phyloP scores from a whole-genome alignment of 2,888 invertebrate genomes.

The Rhogogaster chlorosoma region DNA sequence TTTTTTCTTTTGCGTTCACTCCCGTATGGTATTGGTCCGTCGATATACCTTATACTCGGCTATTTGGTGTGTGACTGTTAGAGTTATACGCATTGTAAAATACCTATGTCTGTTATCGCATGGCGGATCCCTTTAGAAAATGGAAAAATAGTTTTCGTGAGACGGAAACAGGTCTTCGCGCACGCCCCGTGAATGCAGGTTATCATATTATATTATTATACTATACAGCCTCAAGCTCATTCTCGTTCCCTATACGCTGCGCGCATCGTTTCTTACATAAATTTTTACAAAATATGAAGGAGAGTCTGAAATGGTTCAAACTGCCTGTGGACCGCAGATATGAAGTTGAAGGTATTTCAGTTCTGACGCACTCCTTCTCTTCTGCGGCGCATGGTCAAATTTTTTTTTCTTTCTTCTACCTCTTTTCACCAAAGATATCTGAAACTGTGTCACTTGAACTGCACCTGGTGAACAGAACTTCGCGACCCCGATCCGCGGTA shows the following conservation, averaged over 20 bases:
- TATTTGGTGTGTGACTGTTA: background rate
- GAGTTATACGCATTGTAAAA: background rate
- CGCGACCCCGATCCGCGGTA: constrained; percentile 9
- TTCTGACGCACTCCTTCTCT: background rate
- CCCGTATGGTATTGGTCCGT: too few relatives aligned
- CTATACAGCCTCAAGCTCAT: too few relatives aligned
- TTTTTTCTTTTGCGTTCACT: too few relatives aligned
- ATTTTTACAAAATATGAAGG: background rate
- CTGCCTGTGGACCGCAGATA: background rate
- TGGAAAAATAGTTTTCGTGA: background rate
- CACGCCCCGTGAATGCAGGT: too few relatives aligned
- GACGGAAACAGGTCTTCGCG: background rate
- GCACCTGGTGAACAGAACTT: constrained; percentile 2
- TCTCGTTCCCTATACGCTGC: background rate
- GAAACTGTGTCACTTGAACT: constrained; percentile 4
- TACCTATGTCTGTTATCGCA: background rate
- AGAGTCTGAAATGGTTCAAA: background rate
- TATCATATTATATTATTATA: too few relatives aligned
- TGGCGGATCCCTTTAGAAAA: background rate
- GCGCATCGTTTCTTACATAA: background rate
- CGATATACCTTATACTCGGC: too few relatives aligned
- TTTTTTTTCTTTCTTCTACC: background rate
- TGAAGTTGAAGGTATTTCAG: background rate
- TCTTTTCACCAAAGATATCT: background rate
- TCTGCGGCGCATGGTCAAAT: background rate